Base-by-base conservation (phyloP, 1,140 invertebrate species). In the Matsumurasca onukii region DNA sequence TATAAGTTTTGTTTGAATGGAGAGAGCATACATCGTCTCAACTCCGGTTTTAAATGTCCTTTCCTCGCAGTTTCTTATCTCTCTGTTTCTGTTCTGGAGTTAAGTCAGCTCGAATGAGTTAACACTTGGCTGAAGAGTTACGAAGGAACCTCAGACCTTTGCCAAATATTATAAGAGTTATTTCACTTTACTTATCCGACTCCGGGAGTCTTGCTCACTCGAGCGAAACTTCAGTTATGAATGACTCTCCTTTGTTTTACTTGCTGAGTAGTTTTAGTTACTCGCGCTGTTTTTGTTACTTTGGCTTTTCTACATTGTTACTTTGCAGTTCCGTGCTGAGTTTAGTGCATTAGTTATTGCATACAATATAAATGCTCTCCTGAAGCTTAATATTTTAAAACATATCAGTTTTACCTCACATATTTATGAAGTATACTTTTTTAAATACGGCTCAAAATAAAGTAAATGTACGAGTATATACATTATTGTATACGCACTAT, bases 1-100 rank as follows among this genome's bases (percentile, higher is more conserved):
- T 52, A 52, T 52, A 52, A 52, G 49, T 52, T 52, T 52, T 52
- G 49, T 52, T 52, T 52, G 49, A 52, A 52, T 52, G 22, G 49
- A 52, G 3, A 5, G 49, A 22, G 17, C 17, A 52, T 52, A 52
- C 22, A 52, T 52, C 49, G 49, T 22, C 12, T 12, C 17, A 52
- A 52, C 49, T 52, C 49, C 13, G 9, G 34, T 17, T 39, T 52
- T 52, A 52, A 52, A 52, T 20, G 49, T 24, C 20, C 49, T 13
- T 24, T 52, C 22, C 22, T n/a, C 13, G n/a, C n/a, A n/a, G n/a
- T n/a, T n/a, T 52, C 22, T 24, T 52, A n/a, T 52, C n/a, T n/a
- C n/a, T n/a, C n/a, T n/a, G n/a, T n/a, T n/a, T n/a, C 49, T 52
- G 12, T n/a, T 52, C 49, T 52, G 49, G 12, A 15, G 49, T 52